Percentiles rank a stretch among this genome's conserved stretches.
Evolutionary conservation across 2,113 vertebrate species (phyloP).

Genomic region (Hippopotamus amphibius): DNA sequence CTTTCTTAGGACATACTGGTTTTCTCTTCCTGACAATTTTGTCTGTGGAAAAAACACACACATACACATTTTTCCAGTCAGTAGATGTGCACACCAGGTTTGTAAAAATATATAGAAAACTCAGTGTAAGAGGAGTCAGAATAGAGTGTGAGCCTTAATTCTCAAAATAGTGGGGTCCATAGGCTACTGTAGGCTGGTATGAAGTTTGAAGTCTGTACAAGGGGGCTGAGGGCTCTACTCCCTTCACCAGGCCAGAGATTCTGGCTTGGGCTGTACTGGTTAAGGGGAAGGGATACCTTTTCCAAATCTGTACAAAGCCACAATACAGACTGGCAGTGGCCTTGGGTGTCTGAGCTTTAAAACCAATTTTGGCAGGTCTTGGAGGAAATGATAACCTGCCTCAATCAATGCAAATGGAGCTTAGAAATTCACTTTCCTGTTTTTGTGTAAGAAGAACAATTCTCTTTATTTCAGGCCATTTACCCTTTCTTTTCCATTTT

Average conservation of each 20-base stretch:
- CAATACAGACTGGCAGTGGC: not conserved
- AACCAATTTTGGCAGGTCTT: not conserved
- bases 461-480: constrained; percentile 27
- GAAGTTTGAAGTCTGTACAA: not conserved
- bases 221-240: not conserved
- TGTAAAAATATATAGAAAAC: not conserved
- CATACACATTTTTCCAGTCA: not conserved
- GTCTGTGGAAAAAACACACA: constrained; percentile 81
- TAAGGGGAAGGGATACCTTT: not conserved
- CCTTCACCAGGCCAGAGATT: not conserved
- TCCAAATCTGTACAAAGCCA: not conserved
- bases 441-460: not conserved
- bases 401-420: not conserved
- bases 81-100: not conserved
- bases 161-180: not conserved
- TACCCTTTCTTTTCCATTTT: not conserved
- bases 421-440: not conserved
- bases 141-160: not conserved
- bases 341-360: not conserved
- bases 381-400: not conserved
- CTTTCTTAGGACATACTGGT: constrained; percentile 87
- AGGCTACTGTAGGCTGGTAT: not conserved
- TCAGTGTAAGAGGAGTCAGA: not conserved
- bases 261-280: not conserved
- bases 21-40: constrained; percentile 90